Evolutionary conservation across 2,888 invertebrate species (phyloP).

Genomic region (Trissolcus brochymenae): DNA sequence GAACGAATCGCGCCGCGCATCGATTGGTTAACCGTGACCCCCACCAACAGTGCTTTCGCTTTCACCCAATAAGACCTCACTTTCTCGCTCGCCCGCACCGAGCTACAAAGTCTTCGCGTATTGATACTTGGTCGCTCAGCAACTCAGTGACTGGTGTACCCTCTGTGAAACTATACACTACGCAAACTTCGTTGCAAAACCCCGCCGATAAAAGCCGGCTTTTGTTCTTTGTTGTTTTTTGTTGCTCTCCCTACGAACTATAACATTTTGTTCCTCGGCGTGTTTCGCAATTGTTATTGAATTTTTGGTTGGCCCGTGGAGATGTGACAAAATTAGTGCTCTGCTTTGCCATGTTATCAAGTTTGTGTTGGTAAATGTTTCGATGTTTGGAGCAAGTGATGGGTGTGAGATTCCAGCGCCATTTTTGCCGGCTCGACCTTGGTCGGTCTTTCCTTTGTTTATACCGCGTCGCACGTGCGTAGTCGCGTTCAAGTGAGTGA

Average conservation of each 20-base stretch:
- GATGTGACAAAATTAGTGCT: constrained; percentile 31
- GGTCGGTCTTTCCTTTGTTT: constrained; percentile 50
- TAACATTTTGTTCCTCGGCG: neutral
- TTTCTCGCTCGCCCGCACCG: constrained; percentile 73
- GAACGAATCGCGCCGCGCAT: constrained; percentile 68
- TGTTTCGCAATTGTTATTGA: too few relatives aligned
- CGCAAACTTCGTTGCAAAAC: neutral
- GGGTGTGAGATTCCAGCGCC: constrained; percentile 43
- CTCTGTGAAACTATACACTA: constrained; percentile 66
- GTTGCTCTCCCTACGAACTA: neutral
- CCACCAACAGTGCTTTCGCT: constrained; percentile 76
- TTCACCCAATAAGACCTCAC: constrained; percentile 76
- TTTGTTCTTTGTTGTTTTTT: neutral
- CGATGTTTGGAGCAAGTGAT: constrained; percentile 40
- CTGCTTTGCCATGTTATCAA: constrained; percentile 16
- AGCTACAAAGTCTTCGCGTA: constrained; percentile 65
- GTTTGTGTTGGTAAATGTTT: constrained; percentile 38
- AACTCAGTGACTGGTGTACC: constrained; percentile 69
- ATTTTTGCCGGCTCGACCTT: constrained; percentile 57
- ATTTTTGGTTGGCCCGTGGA: too few relatives aligned
- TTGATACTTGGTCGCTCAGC: constrained; percentile 64
- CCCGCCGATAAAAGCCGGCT: constrained; percentile 3
- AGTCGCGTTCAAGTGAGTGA: constrained; percentile 11
- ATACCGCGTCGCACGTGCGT: constrained; percentile 44
- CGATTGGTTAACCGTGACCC: constrained; percentile 77